Conservation (phyloP, 2,888 invertebrate species). For the Lasioglossum zephyrum region DNA sequence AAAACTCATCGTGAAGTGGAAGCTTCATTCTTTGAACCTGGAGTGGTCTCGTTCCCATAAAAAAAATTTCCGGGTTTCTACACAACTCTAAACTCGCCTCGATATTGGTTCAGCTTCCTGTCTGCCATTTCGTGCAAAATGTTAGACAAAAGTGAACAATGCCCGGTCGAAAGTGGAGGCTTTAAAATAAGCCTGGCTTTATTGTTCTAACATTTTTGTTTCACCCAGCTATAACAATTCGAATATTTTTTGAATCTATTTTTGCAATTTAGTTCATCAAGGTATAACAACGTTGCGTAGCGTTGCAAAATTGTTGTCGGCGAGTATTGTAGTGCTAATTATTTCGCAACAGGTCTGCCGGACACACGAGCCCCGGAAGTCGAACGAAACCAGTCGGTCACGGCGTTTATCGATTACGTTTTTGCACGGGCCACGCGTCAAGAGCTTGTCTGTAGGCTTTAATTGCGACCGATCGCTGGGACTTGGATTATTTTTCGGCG, state of each 20-base stretch:
- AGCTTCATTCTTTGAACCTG: not conserved
- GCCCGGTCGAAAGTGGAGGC: not conserved
- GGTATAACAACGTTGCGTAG: not conserved
- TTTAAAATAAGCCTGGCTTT: not conserved
- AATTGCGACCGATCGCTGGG: conserved; percentile 18
- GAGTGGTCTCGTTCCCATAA: not conserved
- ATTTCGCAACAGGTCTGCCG: conserved; percentile 4
- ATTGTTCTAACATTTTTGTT: not conserved
- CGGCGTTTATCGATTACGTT: conserved; percentile 41
- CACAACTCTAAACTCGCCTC: not conserved
- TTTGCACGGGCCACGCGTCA: not conserved
- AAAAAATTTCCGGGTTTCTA: not conserved
- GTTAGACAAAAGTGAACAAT: not conserved
- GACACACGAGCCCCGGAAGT: conserved; percentile 29
- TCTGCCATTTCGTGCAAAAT: not conserved
- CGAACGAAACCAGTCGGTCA: conserved; percentile 42
- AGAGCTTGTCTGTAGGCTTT: conserved; percentile 4
- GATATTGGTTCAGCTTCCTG: not conserved
- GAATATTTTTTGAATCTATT: not conserved
- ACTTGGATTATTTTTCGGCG: not conserved
- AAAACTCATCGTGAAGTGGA: not conserved
- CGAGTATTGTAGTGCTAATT: not conserved
- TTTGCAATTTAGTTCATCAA: not conserved
- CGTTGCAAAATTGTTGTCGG: not conserved
- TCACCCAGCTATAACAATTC: not conserved